Percentiles rank a stretch among this genome's conserved stretches.
These are phyloP conservation scores for Novumbra hubbsi DNA, from an alignment of 2,797 vertebrate species.

Conservation along the genomic window DNA sequence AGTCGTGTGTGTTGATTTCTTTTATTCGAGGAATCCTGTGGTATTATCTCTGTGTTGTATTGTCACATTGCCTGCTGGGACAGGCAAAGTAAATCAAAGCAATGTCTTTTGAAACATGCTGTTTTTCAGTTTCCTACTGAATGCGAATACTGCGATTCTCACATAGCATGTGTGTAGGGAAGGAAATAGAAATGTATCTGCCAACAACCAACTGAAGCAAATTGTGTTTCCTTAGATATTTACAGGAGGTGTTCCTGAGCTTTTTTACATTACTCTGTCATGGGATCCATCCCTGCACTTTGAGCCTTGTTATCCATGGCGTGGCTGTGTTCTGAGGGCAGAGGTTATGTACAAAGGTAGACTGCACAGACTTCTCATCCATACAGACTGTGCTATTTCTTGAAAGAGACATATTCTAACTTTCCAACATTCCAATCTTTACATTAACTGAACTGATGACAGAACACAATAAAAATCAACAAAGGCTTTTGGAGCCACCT, in stretches of 20 bases:
- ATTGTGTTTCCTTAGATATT: conserved; percentile 5
- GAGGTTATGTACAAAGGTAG: background rate
- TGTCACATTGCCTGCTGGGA: conserved; percentile 41
- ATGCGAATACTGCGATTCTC: background rate
- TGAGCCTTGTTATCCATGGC: background rate
- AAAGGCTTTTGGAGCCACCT: background rate
- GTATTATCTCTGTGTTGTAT: conserved; percentile 24
- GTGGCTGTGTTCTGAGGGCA: background rate
- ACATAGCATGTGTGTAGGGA: background rate
- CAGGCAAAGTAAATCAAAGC: conserved; percentile 47
- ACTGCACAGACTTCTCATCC: background rate
- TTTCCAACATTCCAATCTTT: background rate
- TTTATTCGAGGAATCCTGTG: conserved; percentile 46
- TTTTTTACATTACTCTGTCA: background rate
- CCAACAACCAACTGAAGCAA: conserved; percentile 4
- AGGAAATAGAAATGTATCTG: background rate
- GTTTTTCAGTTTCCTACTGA: conserved; percentile 1
- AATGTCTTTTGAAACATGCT: conserved; percentile 24
- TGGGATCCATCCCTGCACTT: background rate
- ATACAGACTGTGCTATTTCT: background rate
- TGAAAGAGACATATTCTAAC: background rate
- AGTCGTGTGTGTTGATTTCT: conserved; percentile 39
- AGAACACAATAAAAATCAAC: background rate
- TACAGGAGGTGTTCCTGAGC: conserved; percentile 6
- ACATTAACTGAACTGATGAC: conserved; percentile 1